Evolutionary conservation across 2,113 vertebrate genomes (phyloP).

Genomic region (Regulus satrapa): DNA sequence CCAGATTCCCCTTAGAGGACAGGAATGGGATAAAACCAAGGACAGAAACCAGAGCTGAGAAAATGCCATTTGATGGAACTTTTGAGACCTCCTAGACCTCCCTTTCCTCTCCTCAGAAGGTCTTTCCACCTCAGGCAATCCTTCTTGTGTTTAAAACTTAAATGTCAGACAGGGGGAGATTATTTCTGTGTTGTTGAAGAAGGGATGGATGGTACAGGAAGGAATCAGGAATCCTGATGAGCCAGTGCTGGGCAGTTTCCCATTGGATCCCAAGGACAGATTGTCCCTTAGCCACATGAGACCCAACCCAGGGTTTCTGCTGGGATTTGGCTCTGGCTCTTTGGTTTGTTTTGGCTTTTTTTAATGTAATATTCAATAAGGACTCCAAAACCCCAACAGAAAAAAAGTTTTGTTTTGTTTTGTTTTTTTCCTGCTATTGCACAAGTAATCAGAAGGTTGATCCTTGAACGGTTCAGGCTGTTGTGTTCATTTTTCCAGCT

Average conservation of each 20-base stretch:
- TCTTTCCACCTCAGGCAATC: neutral
- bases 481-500: neutral
- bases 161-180: neutral
- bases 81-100: neutral
- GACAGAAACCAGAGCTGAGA: neutral
- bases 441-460: neutral
- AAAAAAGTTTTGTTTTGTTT: no score
- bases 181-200: neutral
- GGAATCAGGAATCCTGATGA: neutral
- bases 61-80: neutral
- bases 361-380: neutral
- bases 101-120: neutral
- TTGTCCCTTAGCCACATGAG: neutral
- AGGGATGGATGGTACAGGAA: neutral
- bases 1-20: no score
- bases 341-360: neutral
- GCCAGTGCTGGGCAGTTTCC: neutral
- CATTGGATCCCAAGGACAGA: constrained; percentile 24
- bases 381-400: neutral
- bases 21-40: neutral
- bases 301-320: neutral
- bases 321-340: neutral
- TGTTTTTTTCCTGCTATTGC: neutral
- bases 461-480: neutral
- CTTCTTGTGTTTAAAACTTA: neutral